Base-by-base conservation (phyloP, 1,140 invertebrate species). In the Drosophila elegans region DNA sequence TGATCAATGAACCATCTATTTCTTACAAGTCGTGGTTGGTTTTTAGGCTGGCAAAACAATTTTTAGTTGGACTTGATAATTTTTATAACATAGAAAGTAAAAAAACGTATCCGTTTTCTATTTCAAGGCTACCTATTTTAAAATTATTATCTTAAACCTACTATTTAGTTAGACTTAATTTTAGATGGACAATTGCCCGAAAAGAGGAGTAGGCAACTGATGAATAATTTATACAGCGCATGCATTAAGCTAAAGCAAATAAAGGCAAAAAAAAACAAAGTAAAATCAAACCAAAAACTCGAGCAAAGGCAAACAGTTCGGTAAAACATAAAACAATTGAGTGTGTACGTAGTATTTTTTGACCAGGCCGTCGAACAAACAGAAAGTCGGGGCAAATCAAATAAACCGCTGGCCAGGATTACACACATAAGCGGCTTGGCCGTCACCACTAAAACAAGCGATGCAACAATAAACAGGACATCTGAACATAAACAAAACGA, bases 351-450 rank as follows among this genome's bases (percentile, higher is more conserved):
- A 13, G 41, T 44, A 32, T 41, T 66, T 51, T 75, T 52, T 64
- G 27, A 44, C 42, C 25, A 25, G 6, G 21, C 12, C 11, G 27
- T 3, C 13, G 10, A 36, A 52, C 12, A 21, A 36, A n/a, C 60
- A 13, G 34, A 27, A 66, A 32, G 52, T 55, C 36, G 42, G n/a
- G 36, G 13, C 56, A 83, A 83, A 63, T 63, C 76, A 69, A 71
- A 83, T 79, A 83, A 83, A 68, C 80, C 76, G 53, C 60, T 79
- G 76, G 49, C 51, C 55, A 7, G 48, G 71, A 83, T 83, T 85
- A 85, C 82, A 81, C 64, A 72, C 27, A 57, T 85, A 85, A 85
- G 82, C 78, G 68, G 82, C 78, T 85, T 86, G 72, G 49, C 29
- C 57, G 69, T 16, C 56, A 48, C 68, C 75, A 73, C 68, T 32